phyloP scores from a whole-genome alignment of 2,888 invertebrate species.

The Rutpela maculata region DNA sequence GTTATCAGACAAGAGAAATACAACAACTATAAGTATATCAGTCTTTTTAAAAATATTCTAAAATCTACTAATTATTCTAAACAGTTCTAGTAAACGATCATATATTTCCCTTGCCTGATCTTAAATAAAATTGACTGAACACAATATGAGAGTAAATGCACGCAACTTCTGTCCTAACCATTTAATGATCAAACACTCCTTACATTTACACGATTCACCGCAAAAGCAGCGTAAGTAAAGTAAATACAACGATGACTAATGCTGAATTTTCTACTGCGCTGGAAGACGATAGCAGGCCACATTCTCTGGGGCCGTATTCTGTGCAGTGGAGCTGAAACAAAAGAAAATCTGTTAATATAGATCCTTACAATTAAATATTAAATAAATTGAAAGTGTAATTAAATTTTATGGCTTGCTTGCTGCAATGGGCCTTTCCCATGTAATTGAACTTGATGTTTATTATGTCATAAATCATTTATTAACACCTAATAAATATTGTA shows the following conservation, averaged over 20 bases:
- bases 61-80: constrained; percentile 30
- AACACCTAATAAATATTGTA: too few species aligned
- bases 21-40: constrained; percentile 30
- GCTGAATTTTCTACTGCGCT: constrained; percentile 45
- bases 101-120: constrained; percentile 28
- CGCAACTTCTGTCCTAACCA: constrained; percentile 11
- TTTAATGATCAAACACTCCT: background rate
- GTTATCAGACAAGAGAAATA: constrained; percentile 18
- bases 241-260: constrained; percentile 43
- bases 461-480: too few species aligned
- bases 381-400: too few species aligned
- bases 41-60: constrained; percentile 35
- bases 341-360: constrained; percentile 36
- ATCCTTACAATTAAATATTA: background rate
- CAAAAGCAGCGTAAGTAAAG: constrained; percentile 44
- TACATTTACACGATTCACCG: constrained; percentile 44
- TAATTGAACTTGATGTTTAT: too few species aligned
- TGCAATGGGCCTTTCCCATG: too few species aligned
- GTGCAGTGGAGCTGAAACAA: constrained; percentile 69
- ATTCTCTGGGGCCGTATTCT: constrained; percentile 67
- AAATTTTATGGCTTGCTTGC: too few species aligned
- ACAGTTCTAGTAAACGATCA: constrained; percentile 30
- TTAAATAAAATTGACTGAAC: constrained; percentile 32
- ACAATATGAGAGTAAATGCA: constrained; percentile 34
- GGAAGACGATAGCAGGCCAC: constrained; percentile 62